These are phyloP conservation scores for Podarcis cretensis DNA, from an alignment of 2,113 vertebrate species.

Conservation along the genomic window DNA sequence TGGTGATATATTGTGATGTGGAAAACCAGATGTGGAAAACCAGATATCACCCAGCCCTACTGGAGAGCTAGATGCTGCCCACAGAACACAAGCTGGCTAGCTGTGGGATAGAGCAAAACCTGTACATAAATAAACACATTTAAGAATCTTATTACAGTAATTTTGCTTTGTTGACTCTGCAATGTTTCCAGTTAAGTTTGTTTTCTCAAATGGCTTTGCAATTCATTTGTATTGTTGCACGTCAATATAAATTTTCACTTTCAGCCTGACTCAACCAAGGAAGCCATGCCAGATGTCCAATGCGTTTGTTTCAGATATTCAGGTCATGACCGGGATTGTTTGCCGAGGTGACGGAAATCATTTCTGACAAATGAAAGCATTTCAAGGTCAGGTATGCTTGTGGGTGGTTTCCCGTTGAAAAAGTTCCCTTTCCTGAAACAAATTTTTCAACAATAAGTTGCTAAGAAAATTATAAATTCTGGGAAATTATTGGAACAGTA, in stretches of 20 bases:
- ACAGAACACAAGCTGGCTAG: too few species aligned
- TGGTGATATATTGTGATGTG: too few species aligned
- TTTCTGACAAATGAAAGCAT: conserved; percentile 66
- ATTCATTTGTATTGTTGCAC: conserved; percentile 69
- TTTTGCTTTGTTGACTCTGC: conserved; percentile 53
- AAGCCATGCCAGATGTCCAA: conserved; percentile 74
- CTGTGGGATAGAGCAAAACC: not conserved
- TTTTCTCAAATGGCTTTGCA: conserved; percentile 61
- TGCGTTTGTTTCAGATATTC: conserved; percentile 73
- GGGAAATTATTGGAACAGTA: conserved; percentile 27
- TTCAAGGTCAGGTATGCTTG: conserved; percentile 56
- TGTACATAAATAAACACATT: conserved; percentile 24
- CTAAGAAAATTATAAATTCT: conserved; percentile 32
- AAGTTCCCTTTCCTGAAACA: conserved; percentile 56
- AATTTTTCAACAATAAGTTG: conserved; percentile 49
- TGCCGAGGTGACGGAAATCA: conserved; percentile 73
- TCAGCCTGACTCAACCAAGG: conserved; percentile 72
- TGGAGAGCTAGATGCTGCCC: too few species aligned
- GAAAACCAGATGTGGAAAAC: too few species aligned
- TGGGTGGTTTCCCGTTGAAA: conserved; percentile 46
- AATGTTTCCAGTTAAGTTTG: conserved; percentile 59
- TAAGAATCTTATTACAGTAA: conserved; percentile 45
- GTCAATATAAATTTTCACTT: conserved; percentile 71
- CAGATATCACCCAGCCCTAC: too few species aligned
- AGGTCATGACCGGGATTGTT: conserved; percentile 74